Evolutionary conservation across 30 jellyfish, hydroid and myxozoan species (phyloP).

Genomic region (Clytia hemisphaerica): DNA sequence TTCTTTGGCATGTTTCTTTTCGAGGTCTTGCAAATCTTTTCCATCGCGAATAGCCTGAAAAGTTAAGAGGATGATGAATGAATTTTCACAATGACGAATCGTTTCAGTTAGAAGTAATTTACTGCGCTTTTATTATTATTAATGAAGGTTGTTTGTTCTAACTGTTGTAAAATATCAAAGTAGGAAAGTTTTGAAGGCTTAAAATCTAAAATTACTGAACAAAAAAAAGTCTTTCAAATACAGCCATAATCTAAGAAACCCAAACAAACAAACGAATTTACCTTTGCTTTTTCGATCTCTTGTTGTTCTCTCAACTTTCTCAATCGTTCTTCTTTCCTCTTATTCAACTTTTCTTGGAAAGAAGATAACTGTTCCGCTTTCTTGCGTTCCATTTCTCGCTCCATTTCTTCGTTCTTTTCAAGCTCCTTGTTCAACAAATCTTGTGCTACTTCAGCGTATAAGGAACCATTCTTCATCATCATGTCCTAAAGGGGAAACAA

Average conservation of each 20-base stretch:
- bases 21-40: constrained; percentile 40
- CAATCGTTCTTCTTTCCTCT: constrained; percentile 44
- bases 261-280: not conserved
- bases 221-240: too few species aligned
- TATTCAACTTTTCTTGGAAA: constrained; percentile 31
- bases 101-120: too few species aligned
- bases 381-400: constrained; percentile 32
- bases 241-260: too few species aligned
- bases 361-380: constrained; percentile 38
- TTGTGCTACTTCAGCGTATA: constrained; percentile 65
- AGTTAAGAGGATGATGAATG: not conserved
- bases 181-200: not conserved
- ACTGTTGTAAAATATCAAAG: not conserved
- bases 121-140: too few species aligned
- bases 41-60: constrained; percentile 75
- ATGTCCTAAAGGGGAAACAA: constrained; percentile 40
- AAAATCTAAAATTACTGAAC: not conserved
- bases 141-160: too few species aligned
- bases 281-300: constrained; percentile 73
- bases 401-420: constrained; percentile 22
- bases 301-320: constrained; percentile 42
- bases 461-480: constrained; percentile 58
- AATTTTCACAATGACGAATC: too few species aligned
- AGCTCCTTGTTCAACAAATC: constrained; percentile 48
- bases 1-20: constrained; percentile 48